phyloP scores from a whole-genome alignment of 2,113 vertebrate genomes.

The Calidris pugnax region DNA sequence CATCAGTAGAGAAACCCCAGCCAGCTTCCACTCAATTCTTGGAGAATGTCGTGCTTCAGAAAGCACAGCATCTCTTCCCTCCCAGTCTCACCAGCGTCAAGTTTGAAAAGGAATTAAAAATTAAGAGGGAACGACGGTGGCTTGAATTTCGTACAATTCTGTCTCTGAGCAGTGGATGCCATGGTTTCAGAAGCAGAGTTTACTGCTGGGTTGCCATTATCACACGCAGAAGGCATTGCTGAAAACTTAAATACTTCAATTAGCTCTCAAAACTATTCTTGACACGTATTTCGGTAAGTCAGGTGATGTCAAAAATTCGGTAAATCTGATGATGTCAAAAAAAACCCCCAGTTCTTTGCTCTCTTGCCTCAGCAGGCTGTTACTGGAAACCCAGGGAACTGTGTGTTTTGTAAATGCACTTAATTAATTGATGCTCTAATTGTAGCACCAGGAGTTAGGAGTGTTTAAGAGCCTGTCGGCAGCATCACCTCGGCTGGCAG shows the following conservation, averaged over 20 bases:
- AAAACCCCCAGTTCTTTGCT: not conserved
- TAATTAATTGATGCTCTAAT: slow-evolving; percentile 4
- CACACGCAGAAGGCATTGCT: not conserved
- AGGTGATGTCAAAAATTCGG: not conserved
- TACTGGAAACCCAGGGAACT: not conserved
- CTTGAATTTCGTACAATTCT: not conserved
- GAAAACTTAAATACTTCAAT: not conserved
- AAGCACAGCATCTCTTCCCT: not conserved
- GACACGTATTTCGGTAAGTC: not conserved
- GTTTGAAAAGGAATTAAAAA: not conserved
- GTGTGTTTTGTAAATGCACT: not conserved
- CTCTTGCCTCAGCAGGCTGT: not conserved
- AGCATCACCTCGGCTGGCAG: not conserved
- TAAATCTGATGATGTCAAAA: not conserved
- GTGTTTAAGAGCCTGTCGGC: not conserved
- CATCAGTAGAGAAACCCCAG: not conserved
- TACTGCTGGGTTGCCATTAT: slow-evolving; percentile 2
- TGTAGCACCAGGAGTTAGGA: not conserved
- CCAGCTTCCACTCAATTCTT: not conserved
- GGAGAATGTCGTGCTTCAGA: not conserved
- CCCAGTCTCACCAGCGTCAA: not conserved
- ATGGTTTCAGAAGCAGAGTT: not conserved
- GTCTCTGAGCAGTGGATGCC: not conserved
- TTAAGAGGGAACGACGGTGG: accelerated
- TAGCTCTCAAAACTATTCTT: slow-evolving; percentile 21